Percentiles rank a stretch among this genome's conserved stretches.
phyloP scores from a whole-genome alignment of 1,140 invertebrate genomes.

The Berghia stephanieae region DNA sequence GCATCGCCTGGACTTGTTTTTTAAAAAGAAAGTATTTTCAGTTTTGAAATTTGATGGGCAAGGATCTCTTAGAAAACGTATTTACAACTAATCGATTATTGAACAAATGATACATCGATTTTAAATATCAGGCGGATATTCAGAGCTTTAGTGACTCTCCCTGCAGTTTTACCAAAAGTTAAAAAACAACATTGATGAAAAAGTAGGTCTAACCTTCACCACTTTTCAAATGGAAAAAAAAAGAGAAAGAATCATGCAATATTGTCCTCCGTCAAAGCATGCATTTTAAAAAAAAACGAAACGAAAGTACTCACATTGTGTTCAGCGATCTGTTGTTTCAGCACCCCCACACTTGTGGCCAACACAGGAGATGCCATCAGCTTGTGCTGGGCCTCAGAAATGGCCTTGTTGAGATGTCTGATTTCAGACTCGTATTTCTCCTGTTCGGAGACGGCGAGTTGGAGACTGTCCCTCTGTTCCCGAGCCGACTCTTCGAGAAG shows the following conservation, averaged over 20 bases:
- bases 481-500: constrained; percentile 50
- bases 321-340: constrained; percentile 83
- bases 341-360: constrained; percentile 82
- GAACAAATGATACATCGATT: no score
- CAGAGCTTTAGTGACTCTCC: no score
- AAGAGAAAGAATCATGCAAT: constrained; percentile 7
- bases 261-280: background rate
- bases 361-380: constrained; percentile 78
- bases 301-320: constrained; percentile 84
- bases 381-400: constrained; percentile 90
- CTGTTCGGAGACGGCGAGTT: constrained; percentile 82
- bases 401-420: constrained; percentile 71
- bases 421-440: constrained; percentile 56
- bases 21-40: no score
- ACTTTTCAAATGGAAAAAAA: background rate
- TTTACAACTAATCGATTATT: no score
- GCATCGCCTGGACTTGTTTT: no score
- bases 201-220: background rate
- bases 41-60: no score
- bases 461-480: constrained; percentile 64
- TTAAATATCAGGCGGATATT: no score
- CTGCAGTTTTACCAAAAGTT: no score
- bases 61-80: no score
- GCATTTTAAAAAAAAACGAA: background rate
- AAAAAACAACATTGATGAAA: no score